Base-by-base conservation (phyloP, 1,140 invertebrate species). In the Bombus impatiens region DNA sequence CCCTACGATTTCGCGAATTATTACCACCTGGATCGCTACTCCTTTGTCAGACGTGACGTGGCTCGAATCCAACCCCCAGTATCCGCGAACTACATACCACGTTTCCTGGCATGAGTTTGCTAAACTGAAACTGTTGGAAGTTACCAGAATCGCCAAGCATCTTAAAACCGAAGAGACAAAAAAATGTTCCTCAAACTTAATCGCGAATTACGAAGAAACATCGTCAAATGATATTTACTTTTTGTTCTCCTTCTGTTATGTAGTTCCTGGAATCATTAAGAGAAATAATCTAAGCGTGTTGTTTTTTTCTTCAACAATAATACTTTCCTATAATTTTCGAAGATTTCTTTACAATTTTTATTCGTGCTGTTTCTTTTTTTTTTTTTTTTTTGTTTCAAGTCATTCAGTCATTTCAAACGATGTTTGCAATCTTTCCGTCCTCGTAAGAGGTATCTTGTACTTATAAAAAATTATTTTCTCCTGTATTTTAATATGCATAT, bases 1-100 rank as follows among this genome's bases (percentile, higher is more conserved):
- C 78, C 87, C 72, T 47, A 68, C 78, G 83, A 90, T 91, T 86
- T 90, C 81, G 78, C 89, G 78, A 88, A 79, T 86, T 88, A 82
- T 88, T 88, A 86, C 80, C 83, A 82, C 74, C 59, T 44, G 62
- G 53, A 87, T 37, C 81, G 80, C 59, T 75, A 65, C 70, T 84
- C 37, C 70, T 32, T 84, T 77, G 65, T 62, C 70, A 71, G 42
- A 85, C 78, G 78, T 84, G 79, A 90, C 67, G 78, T 37, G 2
- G 35, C 13, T 78, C 62, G 53, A 37, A 53, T 79, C 22, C 47
- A 25, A 25, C 35, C 15, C 37, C 9, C 3, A 18, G 28, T 32
- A 37, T 53, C 59, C 35, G 32, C 9, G 47, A 53, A 53, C 47
- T 53, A 53, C 47, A 53, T 53, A 42, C 10, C 70, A 6, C 15